Percentiles rank a stretch among this genome's conserved stretches.
These are phyloP conservation scores for Myioborus miniatus DNA, from an alignment of 2,797 vertebrate species.

Conservation along the genomic window DNA sequence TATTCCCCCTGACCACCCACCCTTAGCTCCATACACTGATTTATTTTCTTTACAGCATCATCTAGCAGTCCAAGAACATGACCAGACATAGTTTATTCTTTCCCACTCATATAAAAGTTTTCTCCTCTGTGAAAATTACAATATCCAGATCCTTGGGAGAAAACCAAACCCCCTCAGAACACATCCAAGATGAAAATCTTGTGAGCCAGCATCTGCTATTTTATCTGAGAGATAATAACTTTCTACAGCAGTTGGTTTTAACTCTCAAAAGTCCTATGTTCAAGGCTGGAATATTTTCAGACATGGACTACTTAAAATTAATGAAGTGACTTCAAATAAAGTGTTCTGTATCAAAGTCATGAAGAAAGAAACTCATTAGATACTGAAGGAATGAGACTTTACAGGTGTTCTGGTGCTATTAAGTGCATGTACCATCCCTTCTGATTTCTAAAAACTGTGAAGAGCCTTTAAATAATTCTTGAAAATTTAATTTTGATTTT, in stretches of 20 bases:
- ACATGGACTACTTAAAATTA: background rate
- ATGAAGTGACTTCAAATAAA: background rate
- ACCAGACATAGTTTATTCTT: background rate
- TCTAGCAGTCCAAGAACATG: background rate
- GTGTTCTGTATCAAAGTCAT: background rate
- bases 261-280: background rate
- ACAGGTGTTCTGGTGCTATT: background rate
- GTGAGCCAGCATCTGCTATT: background rate
- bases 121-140: background rate
- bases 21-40: background rate
- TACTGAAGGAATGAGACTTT: background rate
- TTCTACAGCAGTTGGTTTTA: background rate
- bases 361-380: background rate
- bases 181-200: background rate
- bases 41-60: background rate
- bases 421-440: background rate
- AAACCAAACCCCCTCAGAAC: background rate
- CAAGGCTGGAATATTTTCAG: background rate
- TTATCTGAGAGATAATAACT: background rate
- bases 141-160: background rate
- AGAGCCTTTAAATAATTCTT: background rate
- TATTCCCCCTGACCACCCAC: background rate
- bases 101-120: background rate
- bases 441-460: background rate
- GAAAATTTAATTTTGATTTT: background rate